Evolutionary conservation across 53 echinoderm and acorn worm genomes (phyloP).

Genomic region (Henricia sp.): DNA sequence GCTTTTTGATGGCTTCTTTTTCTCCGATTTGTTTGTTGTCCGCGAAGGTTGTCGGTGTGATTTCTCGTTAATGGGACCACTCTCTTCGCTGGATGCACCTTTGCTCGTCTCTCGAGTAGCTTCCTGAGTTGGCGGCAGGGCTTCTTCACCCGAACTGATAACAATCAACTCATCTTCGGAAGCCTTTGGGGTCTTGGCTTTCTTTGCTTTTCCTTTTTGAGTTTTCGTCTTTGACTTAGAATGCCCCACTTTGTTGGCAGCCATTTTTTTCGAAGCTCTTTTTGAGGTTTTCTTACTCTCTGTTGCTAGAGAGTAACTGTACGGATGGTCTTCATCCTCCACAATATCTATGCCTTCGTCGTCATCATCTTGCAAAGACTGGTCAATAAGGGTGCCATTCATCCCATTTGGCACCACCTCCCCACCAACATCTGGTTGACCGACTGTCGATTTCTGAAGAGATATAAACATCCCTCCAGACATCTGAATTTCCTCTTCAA

Average conservation of each 20-base stretch:
- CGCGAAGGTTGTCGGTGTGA: no score
- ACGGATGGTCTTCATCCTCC: slow-evolving; percentile 9
- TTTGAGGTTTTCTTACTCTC: slow-evolving; percentile 2
- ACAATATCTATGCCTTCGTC: slow-evolving; percentile 21
- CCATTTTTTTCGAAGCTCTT: slow-evolving; percentile 11
- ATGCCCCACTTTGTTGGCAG: background rate
- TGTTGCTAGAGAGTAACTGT: background rate
- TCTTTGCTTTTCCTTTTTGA: background rate
- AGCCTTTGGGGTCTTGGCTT: background rate
- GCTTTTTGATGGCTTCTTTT: background rate
- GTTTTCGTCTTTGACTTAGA: background rate
- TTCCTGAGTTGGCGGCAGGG: background rate
- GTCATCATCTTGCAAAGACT: slow-evolving; percentile 27
- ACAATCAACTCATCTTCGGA: background rate
- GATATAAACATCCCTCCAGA: slow-evolving; percentile 56
- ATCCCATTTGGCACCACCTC: background rate
- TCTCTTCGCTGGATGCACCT: no score
- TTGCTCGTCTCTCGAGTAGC: no score
- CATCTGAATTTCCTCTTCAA: no score
- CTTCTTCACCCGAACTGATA: background rate
- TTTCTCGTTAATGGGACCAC: no score
- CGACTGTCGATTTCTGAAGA: slow-evolving; percentile 16
- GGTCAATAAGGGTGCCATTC: background rate
- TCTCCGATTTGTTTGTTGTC: background rate
- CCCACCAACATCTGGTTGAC: background rate